These are phyloP conservation scores for Corbicula japonica DNA, from an alignment of 2,888 invertebrate genomes.

Conservation along the genomic window DNA sequence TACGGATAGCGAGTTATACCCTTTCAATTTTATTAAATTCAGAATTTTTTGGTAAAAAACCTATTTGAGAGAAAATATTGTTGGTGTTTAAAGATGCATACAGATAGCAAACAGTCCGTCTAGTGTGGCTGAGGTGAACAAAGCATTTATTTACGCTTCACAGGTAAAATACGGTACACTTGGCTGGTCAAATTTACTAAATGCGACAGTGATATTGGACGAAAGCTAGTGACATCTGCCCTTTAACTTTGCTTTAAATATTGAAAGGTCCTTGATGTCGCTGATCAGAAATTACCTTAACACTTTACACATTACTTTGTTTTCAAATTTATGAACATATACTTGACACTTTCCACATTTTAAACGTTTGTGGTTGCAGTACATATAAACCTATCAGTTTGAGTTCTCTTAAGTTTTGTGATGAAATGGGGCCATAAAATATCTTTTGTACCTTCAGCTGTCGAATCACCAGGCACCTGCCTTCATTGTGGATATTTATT, in stretches of 20 bases:
- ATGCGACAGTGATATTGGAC: constrained; percentile 10
- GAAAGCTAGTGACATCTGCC: constrained; percentile 41
- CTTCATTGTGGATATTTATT: constrained; percentile 58
- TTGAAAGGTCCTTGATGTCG: not conserved
- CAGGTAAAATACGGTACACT: constrained; percentile 35
- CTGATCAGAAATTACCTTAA: no score
- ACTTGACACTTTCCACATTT: no score
- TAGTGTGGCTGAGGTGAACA: constrained; percentile 40
- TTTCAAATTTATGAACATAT: no score
- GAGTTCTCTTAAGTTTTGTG: no score
- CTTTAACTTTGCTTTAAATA: constrained; percentile 18
- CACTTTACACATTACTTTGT: no score
- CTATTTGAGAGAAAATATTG: constrained; percentile 17
- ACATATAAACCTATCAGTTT: no score
- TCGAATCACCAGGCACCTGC: constrained; percentile 64
- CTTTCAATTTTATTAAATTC: constrained; percentile 36
- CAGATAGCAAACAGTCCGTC: constrained; percentile 15
- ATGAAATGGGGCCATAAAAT: constrained; percentile 65
- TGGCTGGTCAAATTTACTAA: constrained; percentile 46
- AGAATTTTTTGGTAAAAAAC: constrained; percentile 28
- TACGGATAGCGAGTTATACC: no score
- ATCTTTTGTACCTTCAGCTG: constrained; percentile 66
- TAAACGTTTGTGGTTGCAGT: no score
- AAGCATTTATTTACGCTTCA: constrained; percentile 20
- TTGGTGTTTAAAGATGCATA: constrained; percentile 25